phyloP scores from a whole-genome alignment of 2,113 vertebrate genomes.

The Sus scrofa region T2T-Sscrofa CM000824.6:166952001-166952500 shows the following conservation, averaged over 20 bases:
- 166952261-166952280: background rate
- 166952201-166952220: background rate
- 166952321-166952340: background rate
- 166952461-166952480: background rate
- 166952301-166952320: background rate
- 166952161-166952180: background rate
- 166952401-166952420: background rate
- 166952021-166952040: background rate
- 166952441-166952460: background rate
- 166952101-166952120: background rate
- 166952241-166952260: background rate
- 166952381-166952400: background rate
- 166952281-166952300: background rate
- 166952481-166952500: accelerated
- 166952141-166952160: background rate
- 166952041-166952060: background rate
- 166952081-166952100: background rate
- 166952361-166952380: background rate
- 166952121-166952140: background rate
- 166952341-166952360: background rate
- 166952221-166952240: background rate
- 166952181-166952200: background rate
- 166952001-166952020: background rate
- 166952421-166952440: background rate
- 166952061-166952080: background rate